A percentile compares a stretch with the other conserved stretches of the same genome.
Evolutionary conservation across 2,113 vertebrate genomes (phyloP).

Genomic region (Xenopus tropicalis): DNA sequence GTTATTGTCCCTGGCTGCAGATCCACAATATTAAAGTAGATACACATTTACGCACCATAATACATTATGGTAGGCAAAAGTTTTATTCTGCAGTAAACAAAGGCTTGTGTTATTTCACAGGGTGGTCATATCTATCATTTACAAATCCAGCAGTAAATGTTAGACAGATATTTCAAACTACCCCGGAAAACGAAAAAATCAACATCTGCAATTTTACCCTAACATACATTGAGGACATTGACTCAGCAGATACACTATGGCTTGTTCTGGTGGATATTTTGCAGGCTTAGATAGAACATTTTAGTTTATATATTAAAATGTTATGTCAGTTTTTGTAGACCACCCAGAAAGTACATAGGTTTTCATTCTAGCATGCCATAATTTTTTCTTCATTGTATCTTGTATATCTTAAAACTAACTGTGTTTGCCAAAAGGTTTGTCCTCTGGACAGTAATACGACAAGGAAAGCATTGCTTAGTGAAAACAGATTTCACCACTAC

Average conservation of each 20-base stretch:
- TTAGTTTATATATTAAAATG: slow-evolving; percentile 10
- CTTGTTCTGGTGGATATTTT: neutral
- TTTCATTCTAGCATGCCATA: slow-evolving; percentile 8
- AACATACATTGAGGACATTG: neutral
- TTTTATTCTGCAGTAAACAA: no score
- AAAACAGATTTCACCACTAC: slow-evolving; percentile 27
- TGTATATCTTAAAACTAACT: slow-evolving; percentile 3
- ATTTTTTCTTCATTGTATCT: slow-evolving; percentile 28
- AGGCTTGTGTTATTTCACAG: slow-evolving; percentile 4
- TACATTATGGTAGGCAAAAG: no score
- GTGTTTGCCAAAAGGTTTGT: slow-evolving; percentile 26
- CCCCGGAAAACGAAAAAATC: neutral
- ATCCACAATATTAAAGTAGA: no score
- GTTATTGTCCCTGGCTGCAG: no score
- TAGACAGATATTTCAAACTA: no score
- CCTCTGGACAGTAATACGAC: slow-evolving; percentile 19
- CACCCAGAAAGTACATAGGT: slow-evolving; percentile 24
- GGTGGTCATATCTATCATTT: neutral
- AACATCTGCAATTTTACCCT: slow-evolving; percentile 2
- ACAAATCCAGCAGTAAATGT: no score
- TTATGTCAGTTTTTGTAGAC: slow-evolving; percentile 5
- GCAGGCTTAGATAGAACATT: neutral
- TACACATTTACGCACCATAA: no score
- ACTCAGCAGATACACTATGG: neutral
- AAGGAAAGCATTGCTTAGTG: slow-evolving; percentile 11